Evolutionary conservation across 2,888 invertebrate species (phyloP).

Genomic region (Xestoiulus laeticollis): DNA sequence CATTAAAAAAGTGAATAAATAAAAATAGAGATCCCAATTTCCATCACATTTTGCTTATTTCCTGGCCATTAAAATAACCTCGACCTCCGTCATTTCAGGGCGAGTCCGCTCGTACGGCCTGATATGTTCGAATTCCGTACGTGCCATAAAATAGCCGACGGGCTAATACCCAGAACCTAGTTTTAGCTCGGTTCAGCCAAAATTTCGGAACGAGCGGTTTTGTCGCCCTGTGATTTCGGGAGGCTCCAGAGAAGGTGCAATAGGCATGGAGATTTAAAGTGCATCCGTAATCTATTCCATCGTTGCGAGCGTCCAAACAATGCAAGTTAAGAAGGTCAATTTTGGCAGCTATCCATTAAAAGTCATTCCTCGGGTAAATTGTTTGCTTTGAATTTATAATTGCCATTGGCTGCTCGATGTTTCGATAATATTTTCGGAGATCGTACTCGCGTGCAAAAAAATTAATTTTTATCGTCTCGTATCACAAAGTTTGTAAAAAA

Average conservation of each 20-base stretch:
- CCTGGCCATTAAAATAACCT: neutral
- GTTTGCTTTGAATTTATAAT: neutral
- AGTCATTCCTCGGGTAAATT: neutral
- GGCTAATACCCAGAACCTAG: neutral
- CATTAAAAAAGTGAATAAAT: neutral
- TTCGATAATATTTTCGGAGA: neutral
- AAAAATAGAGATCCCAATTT: conserved; percentile 32
- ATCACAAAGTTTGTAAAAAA: no score
- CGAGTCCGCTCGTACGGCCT: neutral
- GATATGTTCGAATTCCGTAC: neutral
- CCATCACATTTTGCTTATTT: conserved; percentile 34
- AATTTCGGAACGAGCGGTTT: neutral
- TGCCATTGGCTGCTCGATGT: neutral
- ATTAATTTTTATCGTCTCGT: no score
- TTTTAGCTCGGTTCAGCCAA: neutral
- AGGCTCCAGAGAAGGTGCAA: neutral
- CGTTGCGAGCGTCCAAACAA: neutral
- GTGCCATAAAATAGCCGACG: neutral
- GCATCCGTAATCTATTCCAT: neutral
- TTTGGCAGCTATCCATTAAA: neutral
- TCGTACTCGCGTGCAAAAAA: no score
- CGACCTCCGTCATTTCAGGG: neutral
- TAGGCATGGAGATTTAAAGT: neutral
- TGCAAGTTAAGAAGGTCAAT: neutral
- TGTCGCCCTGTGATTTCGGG: neutral